Evolutionary conservation across 2,113 vertebrate species (phyloP), one percentile per base, ranked within the genome.

Genomic region (Chaenogobius annularis): DNA sequence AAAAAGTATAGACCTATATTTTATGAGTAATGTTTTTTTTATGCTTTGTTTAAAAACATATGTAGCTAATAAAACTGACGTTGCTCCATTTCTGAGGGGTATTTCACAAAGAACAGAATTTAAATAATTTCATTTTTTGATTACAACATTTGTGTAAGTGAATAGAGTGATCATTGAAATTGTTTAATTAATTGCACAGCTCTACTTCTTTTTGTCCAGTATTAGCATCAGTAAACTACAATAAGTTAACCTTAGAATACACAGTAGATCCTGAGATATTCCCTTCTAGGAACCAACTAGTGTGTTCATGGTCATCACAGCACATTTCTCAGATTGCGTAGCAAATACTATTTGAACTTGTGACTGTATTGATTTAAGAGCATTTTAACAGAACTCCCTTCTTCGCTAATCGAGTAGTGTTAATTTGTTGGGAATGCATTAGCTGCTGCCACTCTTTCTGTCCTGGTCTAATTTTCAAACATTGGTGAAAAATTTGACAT

Each of bases 391-490:
- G 9, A 17, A 2, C 52, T 35, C 10, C 74, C n/a, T 64, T 37
- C 72, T 74, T 20, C 68, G 46, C 13, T 66, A 59, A 66, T 50
- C 64, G 31, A 48, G 66, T 7, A 9, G 22, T n/a, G 62, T 66
- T 73, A 68, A 73, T 50, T 78, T 31, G 10, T 35, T 37, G 31
- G 8, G 26, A 6, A 68, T 43, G 37, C 67, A 56, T 69, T 77
- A 35, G 56, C 31, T 46, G 7, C 22, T 19, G 15, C 26, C 56
- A 75, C 52, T 48, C 50, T 74, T 37, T 48, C 17, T 37, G 48
- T 35, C 46, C 58, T 66, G 43, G 20, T 59, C 54, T 14, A 9
- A 48, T 58, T 46, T 47, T 74, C 59, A 77, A 82, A 76, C 44
- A 12, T 54, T 17, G 17, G 40, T 44, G 50, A 81, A 20, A 70